These are phyloP conservation scores for Phodopus roborovskii DNA, from an alignment of 2,113 vertebrate species.

Conservation along the genomic window DNA sequence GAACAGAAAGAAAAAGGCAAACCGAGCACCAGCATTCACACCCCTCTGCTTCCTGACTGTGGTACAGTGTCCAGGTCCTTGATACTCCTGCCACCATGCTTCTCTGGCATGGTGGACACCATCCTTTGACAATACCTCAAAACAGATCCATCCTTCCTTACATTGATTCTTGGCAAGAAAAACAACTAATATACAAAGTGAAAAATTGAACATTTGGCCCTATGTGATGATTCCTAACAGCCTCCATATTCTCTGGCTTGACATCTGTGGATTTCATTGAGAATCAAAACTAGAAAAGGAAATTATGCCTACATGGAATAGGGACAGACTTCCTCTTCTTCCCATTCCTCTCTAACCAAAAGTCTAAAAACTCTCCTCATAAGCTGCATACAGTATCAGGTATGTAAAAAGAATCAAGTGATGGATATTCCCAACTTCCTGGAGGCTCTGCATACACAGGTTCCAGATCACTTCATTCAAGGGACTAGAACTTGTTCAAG, in stretches of 20 bases:
- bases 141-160: background rate
- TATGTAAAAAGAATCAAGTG: background rate
- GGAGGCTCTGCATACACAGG: background rate
- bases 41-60: background rate
- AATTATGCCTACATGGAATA: background rate
- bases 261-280: background rate
- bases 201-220: background rate
- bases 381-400: background rate
- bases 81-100: background rate
- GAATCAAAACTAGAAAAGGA: background rate
- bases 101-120: background rate
- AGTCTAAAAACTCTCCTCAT: background rate
- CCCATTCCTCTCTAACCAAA: background rate
- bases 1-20: background rate
- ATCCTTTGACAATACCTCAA: background rate
- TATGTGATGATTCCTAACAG: background rate
- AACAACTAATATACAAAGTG: background rate
- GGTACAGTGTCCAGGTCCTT: background rate
- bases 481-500: background rate
- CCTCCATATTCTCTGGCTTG: background rate
- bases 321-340: background rate
- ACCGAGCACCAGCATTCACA: no score
- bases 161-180: background rate
- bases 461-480: background rate
- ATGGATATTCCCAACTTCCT: background rate